These are phyloP conservation scores for Halesus radiatus DNA, from an alignment of 1,140 invertebrate species.

Conservation along the genomic window DNA sequence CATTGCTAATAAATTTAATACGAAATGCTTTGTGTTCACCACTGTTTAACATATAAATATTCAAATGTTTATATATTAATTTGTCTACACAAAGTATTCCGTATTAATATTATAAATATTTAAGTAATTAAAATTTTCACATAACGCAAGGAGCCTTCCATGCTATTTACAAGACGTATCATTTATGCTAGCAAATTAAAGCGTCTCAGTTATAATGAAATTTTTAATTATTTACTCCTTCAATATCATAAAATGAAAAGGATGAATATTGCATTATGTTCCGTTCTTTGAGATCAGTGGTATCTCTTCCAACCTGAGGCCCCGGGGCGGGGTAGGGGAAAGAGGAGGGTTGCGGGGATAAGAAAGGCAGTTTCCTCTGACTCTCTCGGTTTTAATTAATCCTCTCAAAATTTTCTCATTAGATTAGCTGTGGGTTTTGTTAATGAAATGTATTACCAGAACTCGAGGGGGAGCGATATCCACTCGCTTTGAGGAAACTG, in stretches of 20 bases:
- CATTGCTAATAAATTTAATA: too few species aligned
- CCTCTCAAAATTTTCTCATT: constrained; percentile 57
- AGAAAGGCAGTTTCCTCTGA: constrained; percentile 26
- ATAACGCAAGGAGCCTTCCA: too few species aligned
- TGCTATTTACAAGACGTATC: too few species aligned
- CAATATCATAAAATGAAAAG: constrained; percentile 25
- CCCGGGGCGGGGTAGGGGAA: background rate
- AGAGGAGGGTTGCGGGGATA: background rate
- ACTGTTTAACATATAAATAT: too few species aligned
- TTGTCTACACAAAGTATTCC: too few species aligned
- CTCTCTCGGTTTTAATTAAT: constrained; percentile 53
- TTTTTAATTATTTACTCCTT: constrained; percentile 29
- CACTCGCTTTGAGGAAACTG: background rate
- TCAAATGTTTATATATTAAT: too few species aligned
- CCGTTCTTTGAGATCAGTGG: constrained; percentile 25
- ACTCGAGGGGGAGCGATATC: constrained; percentile 23
- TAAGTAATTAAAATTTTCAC: too few species aligned
- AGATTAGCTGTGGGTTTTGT: constrained; percentile 57
- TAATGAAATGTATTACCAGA: constrained; percentile 53
- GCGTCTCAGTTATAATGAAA: constrained; percentile 13
- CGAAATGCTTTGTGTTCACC: too few species aligned
- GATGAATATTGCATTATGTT: constrained; percentile 30
- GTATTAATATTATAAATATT: too few species aligned
- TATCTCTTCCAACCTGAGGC: background rate
- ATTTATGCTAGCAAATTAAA: too few species aligned